Conservation (phyloP, 2,888 invertebrate species). For the Temnothorax rugatulus region DNA sequence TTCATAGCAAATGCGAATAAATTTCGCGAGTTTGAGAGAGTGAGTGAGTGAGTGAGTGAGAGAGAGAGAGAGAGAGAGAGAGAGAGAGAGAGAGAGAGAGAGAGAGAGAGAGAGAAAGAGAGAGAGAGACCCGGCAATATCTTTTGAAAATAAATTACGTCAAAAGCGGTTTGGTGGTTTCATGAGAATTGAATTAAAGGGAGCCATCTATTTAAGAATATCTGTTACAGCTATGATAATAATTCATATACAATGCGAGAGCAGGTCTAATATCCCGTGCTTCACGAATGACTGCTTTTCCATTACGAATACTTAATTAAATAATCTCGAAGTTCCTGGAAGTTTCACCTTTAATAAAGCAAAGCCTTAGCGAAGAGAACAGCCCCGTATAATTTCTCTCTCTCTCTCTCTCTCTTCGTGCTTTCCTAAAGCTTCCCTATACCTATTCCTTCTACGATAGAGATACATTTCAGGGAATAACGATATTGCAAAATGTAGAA, state of each 20-base stretch:
- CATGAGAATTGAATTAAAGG: constrained; percentile 47
- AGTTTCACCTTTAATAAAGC: constrained; percentile 62
- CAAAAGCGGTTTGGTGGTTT: constrained; percentile 47
- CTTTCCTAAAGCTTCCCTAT: constrained; percentile 40
- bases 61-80: neutral
- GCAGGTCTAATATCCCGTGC: constrained; percentile 66
- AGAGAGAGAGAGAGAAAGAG: neutral
- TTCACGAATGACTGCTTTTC: constrained; percentile 65
- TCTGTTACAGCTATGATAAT: constrained; percentile 54
- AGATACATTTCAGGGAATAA: constrained; percentile 33
- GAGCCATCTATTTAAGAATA: constrained; percentile 54
- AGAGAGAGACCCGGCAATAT: constrained; percentile 28
- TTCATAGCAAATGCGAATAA: constrained; percentile 38
- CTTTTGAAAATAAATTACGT: constrained; percentile 53
- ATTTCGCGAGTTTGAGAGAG: constrained; percentile 25
- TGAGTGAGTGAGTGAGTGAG: too few species aligned
- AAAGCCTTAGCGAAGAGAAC: constrained; percentile 51
- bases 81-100: neutral
- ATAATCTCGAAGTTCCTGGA: constrained; percentile 65
- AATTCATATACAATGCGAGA: constrained; percentile 54
- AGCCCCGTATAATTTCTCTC: constrained; percentile 64
- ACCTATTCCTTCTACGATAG: constrained; percentile 25
- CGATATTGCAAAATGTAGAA: constrained; percentile 29
- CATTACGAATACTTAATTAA: constrained; percentile 71
- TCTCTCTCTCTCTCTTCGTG: constrained; percentile 38